Evolutionary conservation across 2,797 vertebrate species (phyloP).

Genomic region (Enteromius trimaculatus): DNA sequence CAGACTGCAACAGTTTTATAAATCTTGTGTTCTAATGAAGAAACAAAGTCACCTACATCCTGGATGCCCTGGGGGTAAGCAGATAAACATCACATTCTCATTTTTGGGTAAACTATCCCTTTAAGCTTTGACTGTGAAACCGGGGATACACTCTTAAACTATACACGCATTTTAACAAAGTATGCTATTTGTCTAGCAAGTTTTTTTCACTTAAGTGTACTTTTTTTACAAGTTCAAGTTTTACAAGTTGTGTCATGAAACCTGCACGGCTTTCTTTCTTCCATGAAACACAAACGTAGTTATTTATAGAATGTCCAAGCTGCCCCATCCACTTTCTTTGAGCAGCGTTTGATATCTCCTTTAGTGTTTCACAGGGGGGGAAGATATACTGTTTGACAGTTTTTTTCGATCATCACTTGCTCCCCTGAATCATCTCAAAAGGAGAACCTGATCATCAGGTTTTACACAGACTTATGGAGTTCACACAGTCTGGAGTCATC

Average conservation of each 20-base stretch:
- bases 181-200: background rate
- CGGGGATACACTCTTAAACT: background rate
- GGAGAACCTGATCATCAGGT: constrained; percentile 12
- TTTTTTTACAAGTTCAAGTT: background rate
- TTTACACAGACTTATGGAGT: background rate
- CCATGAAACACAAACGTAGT: background rate
- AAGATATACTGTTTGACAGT: background rate
- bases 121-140: too few relatives aligned
- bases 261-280: background rate
- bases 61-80: too few relatives aligned
- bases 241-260: background rate
- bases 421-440: background rate
- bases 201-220: background rate
- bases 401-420: background rate
- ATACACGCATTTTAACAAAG: background rate
- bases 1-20: too few relatives aligned
- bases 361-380: background rate
- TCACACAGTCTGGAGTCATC: background rate
- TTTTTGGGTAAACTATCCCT: too few relatives aligned
- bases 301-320: background rate
- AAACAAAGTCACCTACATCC: too few relatives aligned
- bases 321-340: background rate
- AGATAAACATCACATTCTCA: too few relatives aligned
- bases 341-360: background rate
- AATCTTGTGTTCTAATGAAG: too few relatives aligned